Evolutionary conservation across 2,888 invertebrate species (phyloP), one percentile per base, ranked within the genome.

Genomic region (Aphelenchoides bicaudatus): DNA sequence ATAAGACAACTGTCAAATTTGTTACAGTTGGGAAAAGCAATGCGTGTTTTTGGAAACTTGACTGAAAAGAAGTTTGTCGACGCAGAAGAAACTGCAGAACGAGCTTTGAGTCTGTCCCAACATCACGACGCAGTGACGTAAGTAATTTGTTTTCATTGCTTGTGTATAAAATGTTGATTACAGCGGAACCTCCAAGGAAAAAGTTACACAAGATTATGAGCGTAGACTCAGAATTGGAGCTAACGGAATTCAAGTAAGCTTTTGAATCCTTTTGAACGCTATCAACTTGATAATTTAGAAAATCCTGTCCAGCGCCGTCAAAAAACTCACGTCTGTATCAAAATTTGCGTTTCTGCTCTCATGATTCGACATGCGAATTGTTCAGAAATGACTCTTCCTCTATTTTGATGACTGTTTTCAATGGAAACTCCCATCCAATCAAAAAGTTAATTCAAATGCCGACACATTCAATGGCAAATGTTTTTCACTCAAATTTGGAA

Each of bases 91-190:
- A 56, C 30, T 21, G 51, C 68, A 23, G 70, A 68, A 27, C 60
- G 71, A 1, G 63, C 67, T 31, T 29, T 63, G 23, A 63, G 57
- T 16, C 38, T 62, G 31, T 73, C 80, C 10, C 92, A 93, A 79
- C 93, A 94, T 78, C 93, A 94, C 77, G 92, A 94, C 79, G 90
- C 88, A 0, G 86, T 93, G 1, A 89, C 90, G 0, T 82, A 61
- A 65, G 75, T 53, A n/a, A n/a, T n/a, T n/a, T n/a, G n/a, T n/a
- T n/a, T n/a, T n/a, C n/a, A n/a, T n/a, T n/a, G n/a, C n/a, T 19
- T 10, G 16, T n/a, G n/a, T n/a, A n/a, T n/a, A n/a, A n/a, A n/a
- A n/a, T n/a, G n/a, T n/a, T 10, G 1, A 5, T 66, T 77, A 56
- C 43, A 79, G 79, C 10, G 80, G 80, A n/a, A 79, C 79, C n/a